Conservation (phyloP, 2,797 vertebrate species). For the Sitta carolinensis region DNA sequence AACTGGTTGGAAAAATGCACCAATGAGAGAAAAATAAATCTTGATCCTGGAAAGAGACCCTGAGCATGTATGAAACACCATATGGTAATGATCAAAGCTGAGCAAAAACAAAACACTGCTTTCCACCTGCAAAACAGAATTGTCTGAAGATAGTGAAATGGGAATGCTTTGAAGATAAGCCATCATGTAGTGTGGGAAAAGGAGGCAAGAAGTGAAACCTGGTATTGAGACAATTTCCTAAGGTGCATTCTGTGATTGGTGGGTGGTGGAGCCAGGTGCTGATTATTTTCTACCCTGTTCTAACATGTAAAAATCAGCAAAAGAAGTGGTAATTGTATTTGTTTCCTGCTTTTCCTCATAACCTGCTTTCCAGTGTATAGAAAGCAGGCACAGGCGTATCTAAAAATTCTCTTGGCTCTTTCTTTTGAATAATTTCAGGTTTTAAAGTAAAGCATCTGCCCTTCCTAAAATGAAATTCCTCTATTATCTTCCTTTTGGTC, state of each 20-base stretch:
- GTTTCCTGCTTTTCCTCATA: not conserved
- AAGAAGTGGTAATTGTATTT: not conserved
- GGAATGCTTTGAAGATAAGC: constrained; percentile 70
- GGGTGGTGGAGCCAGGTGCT: constrained; percentile 44
- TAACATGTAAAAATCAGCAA: constrained; percentile 40
- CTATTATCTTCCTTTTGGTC: not conserved
- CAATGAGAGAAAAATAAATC: not conserved
- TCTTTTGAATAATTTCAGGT: not conserved
- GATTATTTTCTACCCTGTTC: constrained; percentile 44
- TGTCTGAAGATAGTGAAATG: constrained; percentile 63
- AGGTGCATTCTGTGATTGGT: constrained; percentile 29
- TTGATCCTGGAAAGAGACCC: not conserved
- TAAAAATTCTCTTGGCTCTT: not conserved
- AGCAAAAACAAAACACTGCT: constrained; percentile 50
- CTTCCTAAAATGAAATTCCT: not conserved
- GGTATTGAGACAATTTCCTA: constrained; percentile 52
- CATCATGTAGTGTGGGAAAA: constrained; percentile 58
- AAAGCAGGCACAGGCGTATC: not conserved
- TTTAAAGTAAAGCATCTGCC: not conserved
- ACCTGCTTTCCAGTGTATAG: not conserved
- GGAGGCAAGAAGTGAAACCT: constrained; percentile 38
- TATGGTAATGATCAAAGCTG: constrained; percentile 52
- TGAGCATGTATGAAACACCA: constrained; percentile 14
- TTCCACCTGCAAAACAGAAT: constrained; percentile 59
- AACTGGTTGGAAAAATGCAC: constrained; percentile 24